Evolutionary conservation across 35 echinoderm and acorn worm species (phyloP).

Genomic region (Ophioderma brevispina): DNA sequence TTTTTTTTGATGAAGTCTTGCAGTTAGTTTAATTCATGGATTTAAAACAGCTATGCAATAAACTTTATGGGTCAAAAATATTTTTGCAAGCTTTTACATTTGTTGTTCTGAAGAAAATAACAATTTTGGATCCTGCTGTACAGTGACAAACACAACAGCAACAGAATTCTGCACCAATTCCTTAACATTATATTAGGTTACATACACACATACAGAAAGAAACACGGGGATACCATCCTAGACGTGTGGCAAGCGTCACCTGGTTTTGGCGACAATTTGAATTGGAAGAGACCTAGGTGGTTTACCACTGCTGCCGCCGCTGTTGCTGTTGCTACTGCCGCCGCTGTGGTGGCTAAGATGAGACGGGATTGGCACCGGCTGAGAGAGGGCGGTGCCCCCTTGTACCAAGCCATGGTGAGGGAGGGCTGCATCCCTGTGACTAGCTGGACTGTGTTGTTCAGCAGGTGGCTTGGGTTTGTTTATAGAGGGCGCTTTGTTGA

Average conservation of each 20-base stretch:
- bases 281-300: slow-evolving; percentile 52
- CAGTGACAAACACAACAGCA: too few species aligned
- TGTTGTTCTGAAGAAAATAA: too few species aligned
- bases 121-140: too few species aligned
- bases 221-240: neutral
- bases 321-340: neutral
- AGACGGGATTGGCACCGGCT: neutral
- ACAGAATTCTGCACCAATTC: too few species aligned
- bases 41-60: too few species aligned
- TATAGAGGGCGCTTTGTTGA: neutral
- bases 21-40: too few species aligned
- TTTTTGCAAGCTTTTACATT: too few species aligned
- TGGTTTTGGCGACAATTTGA: slow-evolving; percentile 15
- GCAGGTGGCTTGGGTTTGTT: neutral
- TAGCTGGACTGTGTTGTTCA: neutral
- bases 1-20: too few species aligned
- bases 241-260: slow-evolving; percentile 29
- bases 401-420: neutral
- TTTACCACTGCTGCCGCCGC: neutral
- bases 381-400: neutral
- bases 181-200: too few species aligned
- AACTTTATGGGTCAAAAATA: too few species aligned
- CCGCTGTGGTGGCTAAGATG: neutral
- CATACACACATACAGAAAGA: neutral
- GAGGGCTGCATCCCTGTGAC: too few species aligned